Evolutionary conservation across 1,140 invertebrate species (phyloP).

Genomic region (Bilobella aurantiaca): DNA sequence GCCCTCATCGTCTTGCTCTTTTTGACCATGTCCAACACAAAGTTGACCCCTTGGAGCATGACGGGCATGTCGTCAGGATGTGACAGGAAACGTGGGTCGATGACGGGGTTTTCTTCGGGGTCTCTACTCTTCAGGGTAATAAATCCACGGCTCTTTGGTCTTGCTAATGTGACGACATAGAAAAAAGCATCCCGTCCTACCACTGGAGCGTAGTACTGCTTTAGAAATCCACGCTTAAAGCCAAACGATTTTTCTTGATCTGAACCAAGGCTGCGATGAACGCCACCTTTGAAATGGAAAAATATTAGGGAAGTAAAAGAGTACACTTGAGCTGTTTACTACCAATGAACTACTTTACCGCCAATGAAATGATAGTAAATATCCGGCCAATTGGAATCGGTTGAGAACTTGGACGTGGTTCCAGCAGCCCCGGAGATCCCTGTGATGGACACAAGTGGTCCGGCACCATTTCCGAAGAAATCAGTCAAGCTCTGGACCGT

Average conservation of each 20-base stretch:
- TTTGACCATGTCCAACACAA: constrained; percentile 25
- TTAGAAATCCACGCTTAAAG: constrained; percentile 11
- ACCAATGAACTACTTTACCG: background rate
- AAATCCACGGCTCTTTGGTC: constrained; percentile 15
- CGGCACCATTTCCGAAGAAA: constrained; percentile 21
- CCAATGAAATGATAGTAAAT: constrained; percentile 20
- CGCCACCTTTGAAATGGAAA: no score
- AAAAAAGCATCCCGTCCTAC: constrained; percentile 27
- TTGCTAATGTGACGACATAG: constrained; percentile 24
- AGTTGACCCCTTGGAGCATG: constrained; percentile 23
- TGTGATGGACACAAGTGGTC: constrained; percentile 11
- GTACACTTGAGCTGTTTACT: background rate
- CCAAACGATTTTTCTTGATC: constrained; percentile 25
- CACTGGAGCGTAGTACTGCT: constrained; percentile 20
- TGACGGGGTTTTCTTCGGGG: constrained; percentile 63
- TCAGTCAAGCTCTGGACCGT: constrained; percentile 17
- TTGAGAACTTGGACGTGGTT: background rate
- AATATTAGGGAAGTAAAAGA: background rate
- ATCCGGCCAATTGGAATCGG: constrained; percentile 34
- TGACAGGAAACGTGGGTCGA: constrained; percentile 68
- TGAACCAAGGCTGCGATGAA: constrained; percentile 14
- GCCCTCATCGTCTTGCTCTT: constrained; percentile 47
- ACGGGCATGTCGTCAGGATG: constrained; percentile 47
- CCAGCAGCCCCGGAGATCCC: background rate
- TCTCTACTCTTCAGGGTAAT: constrained; percentile 52